Evolutionary conservation across 2,888 invertebrate genomes (phyloP), one percentile per base, ranked within the genome.

Genomic region (Acronicta psi): DNA sequence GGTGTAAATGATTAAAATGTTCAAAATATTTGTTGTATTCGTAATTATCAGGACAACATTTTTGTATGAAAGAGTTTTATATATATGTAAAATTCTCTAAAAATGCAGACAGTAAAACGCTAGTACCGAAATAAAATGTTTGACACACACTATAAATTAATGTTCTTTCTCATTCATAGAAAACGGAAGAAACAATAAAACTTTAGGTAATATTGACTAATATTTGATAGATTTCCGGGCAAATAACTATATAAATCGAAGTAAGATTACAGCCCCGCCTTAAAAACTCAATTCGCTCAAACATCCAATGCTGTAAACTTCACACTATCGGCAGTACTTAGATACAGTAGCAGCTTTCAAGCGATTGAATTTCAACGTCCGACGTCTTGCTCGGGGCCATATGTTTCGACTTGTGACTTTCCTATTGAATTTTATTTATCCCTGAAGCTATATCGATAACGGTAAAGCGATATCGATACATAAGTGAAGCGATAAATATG

Each of bases 351-450:
- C 69, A 75, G 80, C 81, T 82, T 77, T 82, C 78, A 80, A 77
- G 67, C 78, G 76, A 82, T 81, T 81, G 83, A 81, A 77, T 77
- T 81, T 73, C 74, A 62, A 58, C 75, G 75, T 74, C 69, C 51
- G 63, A 60, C 72, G 73, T 80, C 70, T 67, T 59, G 77, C 80
- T 75, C 51, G 57, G 43, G 73, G 82, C 86, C 85, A 84, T 85
- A 81, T 82, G 85, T 80, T 80, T 76, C 79, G 70, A 81, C 81
- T 83, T 81, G 75, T 69, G 77, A 82, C 78, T 83, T 80, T 69
- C 56, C 80, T 77, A 77, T 84, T 83, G 75, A 81, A 82, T 85
- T 86, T 80, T 71, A 75, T 80, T 81, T 77, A 79, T 68, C 52
- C 69, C 64, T 46, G 29, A 50, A 61, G 53, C 61, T 58, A 64